These are phyloP conservation scores for Alfaro cultratus DNA, from an alignment of 2,797 vertebrate genomes.

Conservation along the genomic window DNA sequence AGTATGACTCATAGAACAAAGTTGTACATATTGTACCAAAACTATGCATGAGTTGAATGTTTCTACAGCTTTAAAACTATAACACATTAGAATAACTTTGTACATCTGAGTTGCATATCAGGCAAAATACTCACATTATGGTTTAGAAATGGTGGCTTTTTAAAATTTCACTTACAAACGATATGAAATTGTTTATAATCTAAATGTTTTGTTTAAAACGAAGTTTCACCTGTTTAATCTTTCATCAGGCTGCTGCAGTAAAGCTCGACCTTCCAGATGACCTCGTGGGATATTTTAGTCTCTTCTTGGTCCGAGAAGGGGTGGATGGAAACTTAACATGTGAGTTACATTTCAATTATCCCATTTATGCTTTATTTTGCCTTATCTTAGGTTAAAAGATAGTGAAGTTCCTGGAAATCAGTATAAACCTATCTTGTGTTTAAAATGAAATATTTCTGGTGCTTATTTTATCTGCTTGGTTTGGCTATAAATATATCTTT, in stretches of 20 bases:
- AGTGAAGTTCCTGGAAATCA: background rate
- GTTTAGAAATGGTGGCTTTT: background rate
- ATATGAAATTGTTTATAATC: background rate
- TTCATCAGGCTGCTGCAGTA: constrained; percentile 89
- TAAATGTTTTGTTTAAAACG: background rate
- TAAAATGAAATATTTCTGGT: background rate
- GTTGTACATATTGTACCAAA: background rate
- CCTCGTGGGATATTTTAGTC: constrained; percentile 94
- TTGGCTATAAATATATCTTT: background rate
- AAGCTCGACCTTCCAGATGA: constrained; percentile 96
- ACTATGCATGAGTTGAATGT: background rate
- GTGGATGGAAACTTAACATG: constrained; percentile 91
- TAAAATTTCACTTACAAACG: background rate
- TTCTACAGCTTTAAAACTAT: background rate
- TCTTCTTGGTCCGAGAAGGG: constrained; percentile 91
- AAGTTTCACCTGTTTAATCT: background rate
- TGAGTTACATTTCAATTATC: constrained; percentile 78
- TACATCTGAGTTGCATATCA: background rate
- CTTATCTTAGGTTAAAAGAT: too few species aligned
- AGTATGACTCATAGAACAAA: constrained; percentile 5
- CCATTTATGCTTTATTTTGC: background rate
- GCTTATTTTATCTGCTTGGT: background rate
- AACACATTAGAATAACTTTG: background rate
- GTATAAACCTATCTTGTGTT: background rate
- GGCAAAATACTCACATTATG: background rate